Evolutionary conservation across 2,797 vertebrate species (phyloP), one percentile per base, ranked within the genome.

Genomic region (Lateolabrax maculatus): DNA sequence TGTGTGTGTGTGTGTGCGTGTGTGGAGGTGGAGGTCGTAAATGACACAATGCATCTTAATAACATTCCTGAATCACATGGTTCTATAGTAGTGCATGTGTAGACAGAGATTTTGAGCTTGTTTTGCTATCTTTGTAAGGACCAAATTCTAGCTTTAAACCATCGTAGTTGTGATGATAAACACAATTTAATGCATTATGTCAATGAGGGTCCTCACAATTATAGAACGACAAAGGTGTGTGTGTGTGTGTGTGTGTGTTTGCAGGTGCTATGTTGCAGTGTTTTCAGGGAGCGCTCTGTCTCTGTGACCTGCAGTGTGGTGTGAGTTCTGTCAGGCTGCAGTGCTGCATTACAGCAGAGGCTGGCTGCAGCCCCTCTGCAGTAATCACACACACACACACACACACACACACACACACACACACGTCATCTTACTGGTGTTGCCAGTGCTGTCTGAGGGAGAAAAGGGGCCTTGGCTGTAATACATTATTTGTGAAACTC

Each of bases 291-390:
- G 71, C 6, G 31, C 49, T 81, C n/a, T 5, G 36, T 36, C 44
- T 81, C 79, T 68, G 72, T 66, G 71, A 73, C 78, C 76, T 89
- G 84, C 84, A 84, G 77, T 71, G 78, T 80, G 48, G 25, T 58
- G 44, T 70, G 71, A 75, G 73, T 12, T 9, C 66, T 69, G 71
- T 58, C 16, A n/a, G 75, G 78, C 84, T 83, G 84, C 80, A 81
- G 76, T 91, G 86, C 90, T 93, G 92, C 89, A 92, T 81, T 92
- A 94, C 90, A 89, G 88, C 90, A 92, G 83, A 85, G 78, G 63
- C 69, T 71, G 81, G 77, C 84, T 87, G 88, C 90, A 90, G 84
- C 84, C 81, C 92, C 91, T 86, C 91, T 81, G 89, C 87, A 82
- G 88, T 72, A 44, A 74, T 77, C 37, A 21, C 79, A 81, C 80